Percentiles rank a stretch among this genome's conserved stretches.
Evolutionary conservation across 2,888 invertebrate genomes (phyloP).

Genomic region (Tetragonisca angustula): DNA sequence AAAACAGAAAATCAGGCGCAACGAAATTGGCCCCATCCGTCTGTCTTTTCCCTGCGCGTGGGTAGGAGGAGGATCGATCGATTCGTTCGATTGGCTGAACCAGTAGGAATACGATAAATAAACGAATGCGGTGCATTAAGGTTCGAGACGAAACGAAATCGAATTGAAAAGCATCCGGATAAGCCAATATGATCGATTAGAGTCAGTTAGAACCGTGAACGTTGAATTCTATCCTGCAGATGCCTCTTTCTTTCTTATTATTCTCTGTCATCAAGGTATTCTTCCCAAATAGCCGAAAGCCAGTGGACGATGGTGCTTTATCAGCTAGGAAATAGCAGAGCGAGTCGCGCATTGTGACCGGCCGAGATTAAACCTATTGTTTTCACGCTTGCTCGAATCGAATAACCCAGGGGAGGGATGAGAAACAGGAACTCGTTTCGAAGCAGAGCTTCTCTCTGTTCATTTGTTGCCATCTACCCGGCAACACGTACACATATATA

Average conservation of each 20-base stretch:
- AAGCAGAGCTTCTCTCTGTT: slow-evolving; percentile 25
- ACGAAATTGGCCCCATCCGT: slow-evolving; percentile 37
- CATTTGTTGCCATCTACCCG: slow-evolving; percentile 34
- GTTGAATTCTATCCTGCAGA: slow-evolving; percentile 20
- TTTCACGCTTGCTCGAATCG: slow-evolving; percentile 65
- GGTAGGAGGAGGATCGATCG: slow-evolving; percentile 58
- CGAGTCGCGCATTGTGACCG: slow-evolving; percentile 67
- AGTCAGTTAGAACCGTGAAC: slow-evolving; percentile 12
- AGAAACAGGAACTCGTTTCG: slow-evolving; percentile 60
- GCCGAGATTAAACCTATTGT: slow-evolving; percentile 73
- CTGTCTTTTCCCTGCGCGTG: slow-evolving; percentile 23
- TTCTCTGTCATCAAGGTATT: background rate
- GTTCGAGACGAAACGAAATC: background rate
- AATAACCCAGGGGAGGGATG: slow-evolving; percentile 49
- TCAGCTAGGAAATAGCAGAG: slow-evolving; percentile 66
- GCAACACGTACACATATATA: background rate
- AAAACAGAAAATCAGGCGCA: slow-evolving; percentile 38
- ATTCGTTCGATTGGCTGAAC: slow-evolving; percentile 60
- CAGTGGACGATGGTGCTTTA: slow-evolving; percentile 50
- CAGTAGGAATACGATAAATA: slow-evolving; percentile 30
- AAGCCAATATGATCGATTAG: slow-evolving; percentile 12
- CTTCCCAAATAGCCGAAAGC: slow-evolving; percentile 20
- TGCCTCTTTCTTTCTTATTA: slow-evolving; percentile 6
- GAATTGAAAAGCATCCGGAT: slow-evolving; percentile 11
- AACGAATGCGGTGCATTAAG: slow-evolving; percentile 8